phyloP scores from a whole-genome alignment of 92 coral and sea anemone species.

The Pocillopora meandrina region DNA sequence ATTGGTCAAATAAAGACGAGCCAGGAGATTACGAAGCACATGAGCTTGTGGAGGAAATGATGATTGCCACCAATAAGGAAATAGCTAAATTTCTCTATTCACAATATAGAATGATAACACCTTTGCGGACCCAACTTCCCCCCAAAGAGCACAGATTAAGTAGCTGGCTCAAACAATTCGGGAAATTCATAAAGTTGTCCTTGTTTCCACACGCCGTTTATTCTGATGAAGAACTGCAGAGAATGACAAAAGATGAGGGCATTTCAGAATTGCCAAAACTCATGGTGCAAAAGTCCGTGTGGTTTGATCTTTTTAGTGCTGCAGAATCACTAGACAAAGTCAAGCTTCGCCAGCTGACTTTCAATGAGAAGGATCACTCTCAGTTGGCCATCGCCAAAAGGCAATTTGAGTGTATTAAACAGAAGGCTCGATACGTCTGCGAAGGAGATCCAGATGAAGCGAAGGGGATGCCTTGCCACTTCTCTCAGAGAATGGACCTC shows the following conservation, averaged over 20 bases:
- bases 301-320: constrained; percentile 43
- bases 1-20: constrained; percentile 30
- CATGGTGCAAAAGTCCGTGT: constrained; percentile 43
- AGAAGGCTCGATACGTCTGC: constrained; percentile 52
- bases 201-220: constrained; percentile 40
- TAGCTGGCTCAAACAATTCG: constrained; percentile 52
- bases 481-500: constrained; percentile 9
- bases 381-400: constrained; percentile 67
- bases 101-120: constrained; percentile 40
- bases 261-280: background rate
- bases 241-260: background rate
- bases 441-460: constrained; percentile 14
- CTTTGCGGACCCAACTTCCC: constrained; percentile 71
- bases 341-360: constrained; percentile 47
- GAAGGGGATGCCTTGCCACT: background rate
- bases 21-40: constrained; percentile 54
- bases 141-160: constrained; percentile 59
- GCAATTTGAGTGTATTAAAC: constrained; percentile 59
- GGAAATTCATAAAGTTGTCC: constrained; percentile 32
- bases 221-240: background rate
- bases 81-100: constrained; percentile 52
- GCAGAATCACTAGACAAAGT: constrained; percentile 22
- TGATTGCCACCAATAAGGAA: constrained; percentile 67
- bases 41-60: constrained; percentile 74
- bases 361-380: constrained; percentile 59